A percentile compares a stretch with the other conserved stretches of the same genome.
Evolutionary conservation across 30 jellyfish, hydroid and myxozoan genomes (phyloP).

Genomic region (Turritopsis rubra): DNA sequence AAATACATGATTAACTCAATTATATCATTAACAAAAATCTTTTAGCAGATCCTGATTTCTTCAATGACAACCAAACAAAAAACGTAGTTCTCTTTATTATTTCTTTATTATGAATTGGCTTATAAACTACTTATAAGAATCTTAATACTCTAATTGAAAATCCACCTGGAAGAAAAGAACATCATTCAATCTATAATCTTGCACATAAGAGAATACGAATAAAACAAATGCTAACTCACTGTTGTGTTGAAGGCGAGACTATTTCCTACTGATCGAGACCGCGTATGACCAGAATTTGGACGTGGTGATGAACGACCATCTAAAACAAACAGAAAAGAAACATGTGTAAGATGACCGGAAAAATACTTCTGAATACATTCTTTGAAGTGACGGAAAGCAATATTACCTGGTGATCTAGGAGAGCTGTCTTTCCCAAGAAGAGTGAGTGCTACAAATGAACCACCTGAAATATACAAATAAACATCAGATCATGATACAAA

Average conservation of each 20-base stretch:
- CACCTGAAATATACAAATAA: conserved; percentile 62
- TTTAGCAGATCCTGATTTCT: neutral
- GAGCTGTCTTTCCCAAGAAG: conserved; percentile 57
- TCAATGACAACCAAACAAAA: neutral
- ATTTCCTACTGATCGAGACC: conserved; percentile 9
- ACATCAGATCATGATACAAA: no score
- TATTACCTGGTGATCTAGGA: conserved; percentile 25
- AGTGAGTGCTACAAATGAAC: conserved; percentile 87
- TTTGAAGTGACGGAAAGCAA: neutral
- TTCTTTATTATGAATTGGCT: neutral
- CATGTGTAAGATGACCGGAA: neutral
- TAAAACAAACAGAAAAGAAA: neutral
- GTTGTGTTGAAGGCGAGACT: neutral
- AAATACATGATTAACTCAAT: neutral
- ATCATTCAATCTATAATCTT: neutral
- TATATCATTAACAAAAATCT: neutral
- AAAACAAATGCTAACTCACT: neutral
- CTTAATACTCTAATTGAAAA: neutral
- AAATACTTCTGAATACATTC: neutral
- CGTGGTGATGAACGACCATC: neutral
- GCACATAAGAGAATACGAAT: no score
- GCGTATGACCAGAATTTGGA: neutral
- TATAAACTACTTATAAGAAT: neutral
- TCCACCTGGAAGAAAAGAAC: neutral
- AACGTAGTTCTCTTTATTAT: neutral